Evolutionary conservation across 2,888 invertebrate genomes (phyloP).

Genomic region (Caenorhabditis angaria): DNA sequence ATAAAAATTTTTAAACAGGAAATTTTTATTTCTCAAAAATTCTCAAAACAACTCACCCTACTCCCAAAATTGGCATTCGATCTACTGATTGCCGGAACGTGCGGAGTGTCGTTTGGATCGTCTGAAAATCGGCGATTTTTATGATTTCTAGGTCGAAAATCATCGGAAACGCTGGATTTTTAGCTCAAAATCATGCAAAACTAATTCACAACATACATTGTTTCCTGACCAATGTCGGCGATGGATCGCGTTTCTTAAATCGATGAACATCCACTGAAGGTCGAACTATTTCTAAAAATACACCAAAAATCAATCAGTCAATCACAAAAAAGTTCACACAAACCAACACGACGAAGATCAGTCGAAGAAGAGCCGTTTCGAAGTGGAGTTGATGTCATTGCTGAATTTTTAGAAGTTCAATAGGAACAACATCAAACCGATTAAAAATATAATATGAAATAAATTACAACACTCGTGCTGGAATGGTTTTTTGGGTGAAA

Average conservation of each 20-base stretch:
- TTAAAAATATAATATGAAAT: not conserved
- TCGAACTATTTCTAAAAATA: slow-evolving; percentile 49
- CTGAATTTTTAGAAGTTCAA: slow-evolving; percentile 1
- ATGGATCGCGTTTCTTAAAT: slow-evolving; percentile 63
- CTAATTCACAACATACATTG: slow-evolving; percentile 50
- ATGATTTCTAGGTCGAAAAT: not conserved
- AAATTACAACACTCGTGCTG: too few relatives aligned
- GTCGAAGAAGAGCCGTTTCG: slow-evolving; percentile 33
- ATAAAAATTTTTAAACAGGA: too few relatives aligned
- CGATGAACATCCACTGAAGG: slow-evolving; percentile 51
- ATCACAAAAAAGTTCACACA: slow-evolving; percentile 12
- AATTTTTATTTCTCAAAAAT: too few relatives aligned
- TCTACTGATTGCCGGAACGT: slow-evolving; percentile 43
- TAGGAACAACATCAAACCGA: not conserved
- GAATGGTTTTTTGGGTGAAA: too few relatives aligned
- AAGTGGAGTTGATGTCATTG: not conserved
- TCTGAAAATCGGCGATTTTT: slow-evolving; percentile 37
- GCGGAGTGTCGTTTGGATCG: slow-evolving; percentile 50
- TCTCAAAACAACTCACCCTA: not conserved
- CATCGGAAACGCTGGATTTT: not conserved
- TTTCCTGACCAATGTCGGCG: slow-evolving; percentile 63
- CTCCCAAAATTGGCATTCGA: not conserved
- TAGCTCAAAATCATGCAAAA: not conserved
- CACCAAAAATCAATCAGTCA: slow-evolving; percentile 1
- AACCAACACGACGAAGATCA: slow-evolving; percentile 44